Evolutionary conservation across 2,113 vertebrate species (phyloP), one percentile per base, ranked within the genome.

Genomic region (Lanius collurio): DNA sequence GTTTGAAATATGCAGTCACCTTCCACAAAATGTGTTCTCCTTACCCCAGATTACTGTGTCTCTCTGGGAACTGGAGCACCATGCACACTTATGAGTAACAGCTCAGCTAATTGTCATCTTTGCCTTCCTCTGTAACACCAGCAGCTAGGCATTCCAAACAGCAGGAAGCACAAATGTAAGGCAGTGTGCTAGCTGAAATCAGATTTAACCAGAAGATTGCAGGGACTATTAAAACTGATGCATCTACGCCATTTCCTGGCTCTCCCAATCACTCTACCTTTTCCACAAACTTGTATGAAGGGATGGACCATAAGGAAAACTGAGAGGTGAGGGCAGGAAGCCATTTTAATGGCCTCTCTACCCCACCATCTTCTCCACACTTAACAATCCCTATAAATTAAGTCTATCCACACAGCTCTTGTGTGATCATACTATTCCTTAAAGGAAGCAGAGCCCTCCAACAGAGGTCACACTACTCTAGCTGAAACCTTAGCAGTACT

Each of bases 101-200:
- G 44, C 35, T 95, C 86, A 80, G 68, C 68, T 93, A 91, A 71
- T 64, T 90, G 82, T 33, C 91, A 91, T 88, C 83, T 93, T 90
- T 86, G 68, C 87, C 76, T 71, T 81, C 88, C 91, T 49, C 68
- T 59, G 49, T 79, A 89, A 87, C 68, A 59, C 60, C 67, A 87
- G 68, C 81, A 93, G 77, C 65, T 79, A 84, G 87, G 82, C 42
- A 70, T 49, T 85, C 59, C 83, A 62, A 93, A 67, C n/a, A 39
- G 78, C 83, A 84, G 50, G 24, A 88, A 96, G 84, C 65, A 86
- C 60, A 81, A 88, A 50, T 23, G 47, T 56, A 89, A 87, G 64
- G 69, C 63, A 80, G 53, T 37, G 15, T 24, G 39, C 53, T 81
- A 53, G 75, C 6, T 93, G 53, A 78, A 71, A 94, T 71, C 80